Evolutionary conservation across 2,797 vertebrate species (phyloP), one percentile per base, ranked within the genome.

Genomic region (Hoplostethus mediterraneus): DNA sequence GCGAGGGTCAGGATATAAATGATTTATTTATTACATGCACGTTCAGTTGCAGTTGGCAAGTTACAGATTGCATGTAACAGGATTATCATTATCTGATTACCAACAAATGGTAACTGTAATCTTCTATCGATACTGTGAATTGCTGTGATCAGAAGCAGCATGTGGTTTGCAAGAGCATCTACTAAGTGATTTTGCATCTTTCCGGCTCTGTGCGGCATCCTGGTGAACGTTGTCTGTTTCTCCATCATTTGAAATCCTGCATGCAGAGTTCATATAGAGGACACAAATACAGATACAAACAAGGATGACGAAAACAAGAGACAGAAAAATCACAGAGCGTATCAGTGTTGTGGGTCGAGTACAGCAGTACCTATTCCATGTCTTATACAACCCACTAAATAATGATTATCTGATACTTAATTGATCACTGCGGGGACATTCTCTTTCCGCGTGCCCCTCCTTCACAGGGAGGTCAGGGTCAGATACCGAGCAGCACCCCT

Each of bases 41-140:
- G 67, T 42, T 72, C 70, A 67, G 71, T 54, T 72, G 47, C 79
- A 76, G 81, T 75, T 82, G 70, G 66, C 31, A 51, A 71, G 73
- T 52, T 45, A 70, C 63, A 67, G 67, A 75, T 45, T 62, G 53
- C 68, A 40, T 69, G 59, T 66, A 79, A 78, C 70, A 63, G 78
- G 78, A 84, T 90, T 74, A 74, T 6, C 64, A 68, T 52, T 49
- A 58, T 77, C 42, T 42, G 61, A 80, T 55, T 63, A 31, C 8
- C 11, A 14, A 28, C 51, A 48, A 61, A 49, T 8, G 7, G 44
- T 4, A 33, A 48, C 45, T 42, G 25, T 59, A 63, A 76, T 47
- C 52, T n/a, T 42, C 44, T 44, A 28, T 14, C 0, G 45, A 47
- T 4, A n/a, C 14, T 42, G 49, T 28, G 44, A 65, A 9, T 49